phyloP scores from a whole-genome alignment of 37 sponge, comb jelly and placozoan genomes.

The Axinella damicornis region DNA sequence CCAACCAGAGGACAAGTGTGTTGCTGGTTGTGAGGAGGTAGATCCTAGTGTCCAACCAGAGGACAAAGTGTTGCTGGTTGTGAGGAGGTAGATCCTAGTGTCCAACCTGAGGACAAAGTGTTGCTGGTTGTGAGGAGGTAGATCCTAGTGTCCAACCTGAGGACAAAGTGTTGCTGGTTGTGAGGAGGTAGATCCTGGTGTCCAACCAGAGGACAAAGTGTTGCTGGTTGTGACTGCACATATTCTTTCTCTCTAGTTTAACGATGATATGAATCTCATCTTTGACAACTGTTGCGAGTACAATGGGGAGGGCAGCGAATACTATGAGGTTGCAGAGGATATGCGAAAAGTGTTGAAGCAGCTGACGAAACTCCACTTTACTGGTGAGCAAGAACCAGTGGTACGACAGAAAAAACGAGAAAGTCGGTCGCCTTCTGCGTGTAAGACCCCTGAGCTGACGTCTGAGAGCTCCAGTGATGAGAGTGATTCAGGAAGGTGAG shows the following conservation, averaged over 20 bases:
- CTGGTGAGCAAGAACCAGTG: conserved; percentile 13
- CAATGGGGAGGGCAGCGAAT: conserved; percentile 89
- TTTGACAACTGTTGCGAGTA: conserved; percentile 81
- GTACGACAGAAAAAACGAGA: not conserved
- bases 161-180: not conserved
- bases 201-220: no score
- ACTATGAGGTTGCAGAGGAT: conserved; percentile 71
- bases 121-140: no score
- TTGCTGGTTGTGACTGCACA: no score
- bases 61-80: no score
- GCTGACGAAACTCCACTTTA: conserved; percentile 56
- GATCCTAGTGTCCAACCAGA: no score
- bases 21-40: no score
- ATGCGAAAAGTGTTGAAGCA: conserved; percentile 49
- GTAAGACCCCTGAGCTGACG: conserved; percentile 60
- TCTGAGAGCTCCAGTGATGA: conserved; percentile 75
- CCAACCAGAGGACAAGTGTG: no score
- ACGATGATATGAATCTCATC: conserved; percentile 69
- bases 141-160: no score
- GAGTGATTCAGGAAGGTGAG: conserved; percentile 36
- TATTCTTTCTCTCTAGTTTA: conserved; percentile 54
- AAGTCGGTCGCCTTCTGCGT: conserved; percentile 37
- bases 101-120: no score
- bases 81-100: conserved; percentile 58
- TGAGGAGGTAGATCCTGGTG: no score